Evolutionary conservation across 2,113 vertebrate genomes (phyloP).

Genomic region (Otolemur garnettii): DNA sequence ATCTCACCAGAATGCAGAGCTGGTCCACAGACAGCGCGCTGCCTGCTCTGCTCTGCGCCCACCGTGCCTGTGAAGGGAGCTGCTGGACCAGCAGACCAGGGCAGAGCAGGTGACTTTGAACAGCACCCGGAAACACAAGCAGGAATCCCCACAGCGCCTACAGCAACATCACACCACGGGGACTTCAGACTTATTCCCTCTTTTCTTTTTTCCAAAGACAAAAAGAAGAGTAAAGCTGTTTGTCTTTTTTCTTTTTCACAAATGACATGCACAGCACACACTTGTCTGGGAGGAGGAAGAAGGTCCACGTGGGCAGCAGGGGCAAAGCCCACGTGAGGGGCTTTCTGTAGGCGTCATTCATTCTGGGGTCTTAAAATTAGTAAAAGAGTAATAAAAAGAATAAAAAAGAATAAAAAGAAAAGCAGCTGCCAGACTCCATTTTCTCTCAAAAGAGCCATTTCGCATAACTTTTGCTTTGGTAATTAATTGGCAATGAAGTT

Average conservation of each 20-base stretch:
- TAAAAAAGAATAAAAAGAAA: background rate
- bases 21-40: background rate
- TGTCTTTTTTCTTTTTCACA: background rate
- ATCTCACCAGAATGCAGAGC: too few relatives aligned
- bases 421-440: background rate
- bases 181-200: background rate
- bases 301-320: too few relatives aligned
- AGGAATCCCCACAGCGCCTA: background rate
- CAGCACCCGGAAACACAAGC: background rate
- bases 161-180: background rate
- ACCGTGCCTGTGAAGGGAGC: background rate
- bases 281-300: background rate
- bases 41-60: fast-evolving
- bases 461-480: background rate
- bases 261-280: fast-evolving
- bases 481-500: background rate
- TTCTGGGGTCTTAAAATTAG: background rate
- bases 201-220: background rate
- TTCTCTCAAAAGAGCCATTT: background rate
- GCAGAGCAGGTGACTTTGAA: background rate
- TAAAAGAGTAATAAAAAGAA: too few relatives aligned
- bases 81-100: background rate
- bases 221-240: background rate
- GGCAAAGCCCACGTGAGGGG: too few relatives aligned
- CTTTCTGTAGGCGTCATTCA: background rate